Evolutionary conservation across 2,888 invertebrate species (phyloP).

Genomic region (Conchocele bisecta): DNA sequence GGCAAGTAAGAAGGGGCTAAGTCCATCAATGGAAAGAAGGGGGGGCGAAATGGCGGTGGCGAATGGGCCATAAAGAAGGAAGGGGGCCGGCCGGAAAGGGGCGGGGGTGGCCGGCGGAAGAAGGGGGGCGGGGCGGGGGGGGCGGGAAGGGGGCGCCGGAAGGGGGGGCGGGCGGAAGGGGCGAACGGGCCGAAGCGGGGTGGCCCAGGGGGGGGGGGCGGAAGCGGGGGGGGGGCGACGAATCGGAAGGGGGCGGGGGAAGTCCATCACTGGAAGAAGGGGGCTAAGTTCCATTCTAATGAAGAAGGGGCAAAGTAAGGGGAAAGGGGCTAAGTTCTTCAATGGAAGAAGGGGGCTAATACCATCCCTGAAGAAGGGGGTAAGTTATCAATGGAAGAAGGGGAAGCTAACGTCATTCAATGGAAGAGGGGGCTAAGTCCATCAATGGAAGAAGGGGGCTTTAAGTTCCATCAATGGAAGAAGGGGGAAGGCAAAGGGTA

Average conservation of each 20-base stretch:
- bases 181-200: not conserved
- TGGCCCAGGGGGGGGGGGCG: not conserved
- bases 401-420: too few species aligned
- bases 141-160: not conserved
- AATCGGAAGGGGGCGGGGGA: not conserved
- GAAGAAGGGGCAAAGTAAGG: not conserved
- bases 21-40: not conserved
- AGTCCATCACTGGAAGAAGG: not conserved
- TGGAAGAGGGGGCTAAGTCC: too few species aligned
- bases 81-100: not conserved
- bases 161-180: not conserved
- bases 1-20: too few species aligned
- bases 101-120: not conserved
- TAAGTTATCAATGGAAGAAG: slow-evolving; percentile 1
- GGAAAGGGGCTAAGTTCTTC: not conserved
- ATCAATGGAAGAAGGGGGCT: too few species aligned
- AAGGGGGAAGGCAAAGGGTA: too few species aligned
- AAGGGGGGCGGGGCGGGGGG: not conserved
- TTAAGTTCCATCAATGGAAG: too few species aligned
- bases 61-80: not conserved
- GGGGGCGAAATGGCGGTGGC: not conserved
- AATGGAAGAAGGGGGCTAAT: not conserved
- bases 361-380: slow-evolving; percentile 2
- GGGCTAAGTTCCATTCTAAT: not conserved
- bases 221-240: not conserved